Evolutionary conservation across 2,888 invertebrate genomes (phyloP).

Genomic region (Clepsis dumicolana): DNA sequence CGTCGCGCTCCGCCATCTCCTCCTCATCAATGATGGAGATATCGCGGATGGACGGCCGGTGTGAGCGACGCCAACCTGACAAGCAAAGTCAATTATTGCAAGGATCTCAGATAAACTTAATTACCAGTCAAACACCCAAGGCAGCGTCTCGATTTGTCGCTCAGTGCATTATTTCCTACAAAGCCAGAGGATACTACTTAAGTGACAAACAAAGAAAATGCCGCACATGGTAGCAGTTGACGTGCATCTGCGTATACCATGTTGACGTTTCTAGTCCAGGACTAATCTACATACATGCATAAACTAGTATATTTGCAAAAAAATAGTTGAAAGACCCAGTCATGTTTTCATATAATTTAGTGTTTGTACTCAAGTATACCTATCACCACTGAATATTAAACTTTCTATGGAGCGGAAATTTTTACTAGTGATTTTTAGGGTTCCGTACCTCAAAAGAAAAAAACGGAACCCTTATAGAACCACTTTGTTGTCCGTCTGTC

Average conservation of each 20-base stretch:
- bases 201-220: neutral
- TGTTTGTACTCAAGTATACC: neutral
- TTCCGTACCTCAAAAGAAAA: no score
- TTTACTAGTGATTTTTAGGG: no score
- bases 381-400: neutral
- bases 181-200: neutral
- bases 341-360: neutral
- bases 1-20: constrained; percentile 88
- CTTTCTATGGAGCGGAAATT: neutral
- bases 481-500: no score
- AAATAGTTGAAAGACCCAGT: neutral
- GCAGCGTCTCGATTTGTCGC: neutral
- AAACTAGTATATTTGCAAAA: neutral
- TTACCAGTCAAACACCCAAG: neutral
- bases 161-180: neutral
- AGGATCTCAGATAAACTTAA: neutral
- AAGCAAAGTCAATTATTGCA: constrained; percentile 15
- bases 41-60: constrained; percentile 93
- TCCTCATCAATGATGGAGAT: constrained; percentile 95
- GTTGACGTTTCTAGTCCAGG: neutral
- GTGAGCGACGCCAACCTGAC: constrained; percentile 91
- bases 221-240: neutral
- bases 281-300: neutral
- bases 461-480: no score
- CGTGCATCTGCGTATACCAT: neutral